Conservation (phyloP, 2,113 vertebrate genomes). For the Potamarius usumacintae region DNA sequence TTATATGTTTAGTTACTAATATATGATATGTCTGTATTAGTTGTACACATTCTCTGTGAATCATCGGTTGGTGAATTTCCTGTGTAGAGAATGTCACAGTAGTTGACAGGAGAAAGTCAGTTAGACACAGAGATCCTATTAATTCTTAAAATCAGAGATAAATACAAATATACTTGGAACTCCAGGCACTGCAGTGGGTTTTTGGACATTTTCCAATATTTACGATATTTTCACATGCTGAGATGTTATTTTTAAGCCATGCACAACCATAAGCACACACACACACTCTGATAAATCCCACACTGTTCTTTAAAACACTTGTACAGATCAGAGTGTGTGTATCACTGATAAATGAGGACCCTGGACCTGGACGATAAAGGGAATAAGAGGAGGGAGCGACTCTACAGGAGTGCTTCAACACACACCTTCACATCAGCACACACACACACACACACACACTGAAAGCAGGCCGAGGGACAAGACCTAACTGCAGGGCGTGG, state of each 20-base stretch:
- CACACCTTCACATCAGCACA: not conserved
- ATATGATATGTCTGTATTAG: not conserved
- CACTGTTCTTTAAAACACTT: not conserved
- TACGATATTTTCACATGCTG: not conserved
- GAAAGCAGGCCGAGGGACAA: conserved; percentile 6
- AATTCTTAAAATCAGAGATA: not conserved
- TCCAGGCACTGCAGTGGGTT: not conserved
- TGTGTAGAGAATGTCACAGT: not conserved
- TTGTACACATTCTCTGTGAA: not conserved
- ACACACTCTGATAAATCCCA: not conserved
- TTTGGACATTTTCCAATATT: not conserved
- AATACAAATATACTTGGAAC: not conserved
- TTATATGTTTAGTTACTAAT: not conserved
- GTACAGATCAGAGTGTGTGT: not conserved
- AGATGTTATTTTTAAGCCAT: not conserved
- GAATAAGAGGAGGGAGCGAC: not conserved
- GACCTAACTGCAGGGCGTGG: conserved; percentile 16
- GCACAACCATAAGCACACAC: not conserved
- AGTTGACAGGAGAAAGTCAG: not conserved
- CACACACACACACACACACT: conserved; percentile 28
- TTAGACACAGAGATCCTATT: not conserved
- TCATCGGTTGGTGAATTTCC: not conserved
- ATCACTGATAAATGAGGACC: not conserved
- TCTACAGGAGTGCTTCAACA: conserved; percentile 6
- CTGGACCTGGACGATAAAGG: not conserved